Evolutionary conservation across 2,113 vertebrate species (phyloP).

Genomic region (Lamprotornis superbus): DNA sequence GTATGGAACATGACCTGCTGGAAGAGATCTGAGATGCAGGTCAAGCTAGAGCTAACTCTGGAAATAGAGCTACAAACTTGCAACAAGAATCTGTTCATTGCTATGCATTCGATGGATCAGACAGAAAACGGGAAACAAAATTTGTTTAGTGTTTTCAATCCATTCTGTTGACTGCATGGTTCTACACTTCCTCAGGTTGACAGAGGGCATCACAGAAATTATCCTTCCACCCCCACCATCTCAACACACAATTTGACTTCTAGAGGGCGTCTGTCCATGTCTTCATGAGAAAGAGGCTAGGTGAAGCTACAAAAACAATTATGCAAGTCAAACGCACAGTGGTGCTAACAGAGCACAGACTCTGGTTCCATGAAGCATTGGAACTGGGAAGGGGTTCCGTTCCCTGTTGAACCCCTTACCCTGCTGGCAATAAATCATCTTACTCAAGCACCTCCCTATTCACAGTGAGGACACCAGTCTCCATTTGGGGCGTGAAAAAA

Average conservation of each 20-base stretch:
- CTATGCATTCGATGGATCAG: not conserved
- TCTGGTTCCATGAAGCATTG: not conserved
- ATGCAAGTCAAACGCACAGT: fast-evolving
- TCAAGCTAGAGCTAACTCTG: not conserved
- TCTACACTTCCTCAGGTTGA: not conserved
- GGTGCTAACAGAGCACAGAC: not conserved
- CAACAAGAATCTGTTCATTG: not conserved
- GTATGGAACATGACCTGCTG: not conserved
- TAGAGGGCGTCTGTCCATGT: not conserved
- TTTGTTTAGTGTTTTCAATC: not conserved
- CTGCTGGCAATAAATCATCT: not conserved
- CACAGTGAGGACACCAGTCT: not conserved
- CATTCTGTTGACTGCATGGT: not conserved
- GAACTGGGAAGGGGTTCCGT: fast-evolving
- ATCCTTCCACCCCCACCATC: not conserved
- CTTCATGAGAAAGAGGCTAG: not conserved
- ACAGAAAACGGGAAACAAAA: not conserved
- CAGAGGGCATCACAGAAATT: not conserved
- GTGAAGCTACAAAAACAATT: fast-evolving
- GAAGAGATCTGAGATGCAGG: not conserved
- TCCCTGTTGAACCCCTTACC: not conserved
- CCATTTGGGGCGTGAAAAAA: not conserved
- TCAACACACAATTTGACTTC: not conserved
- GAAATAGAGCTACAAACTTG: not conserved
- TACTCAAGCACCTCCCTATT: not conserved